Percentiles rank a stretch among this genome's conserved stretches.
phyloP scores from a whole-genome alignment of 2,113 vertebrate genomes.

The Tyrannus savana region DNA sequence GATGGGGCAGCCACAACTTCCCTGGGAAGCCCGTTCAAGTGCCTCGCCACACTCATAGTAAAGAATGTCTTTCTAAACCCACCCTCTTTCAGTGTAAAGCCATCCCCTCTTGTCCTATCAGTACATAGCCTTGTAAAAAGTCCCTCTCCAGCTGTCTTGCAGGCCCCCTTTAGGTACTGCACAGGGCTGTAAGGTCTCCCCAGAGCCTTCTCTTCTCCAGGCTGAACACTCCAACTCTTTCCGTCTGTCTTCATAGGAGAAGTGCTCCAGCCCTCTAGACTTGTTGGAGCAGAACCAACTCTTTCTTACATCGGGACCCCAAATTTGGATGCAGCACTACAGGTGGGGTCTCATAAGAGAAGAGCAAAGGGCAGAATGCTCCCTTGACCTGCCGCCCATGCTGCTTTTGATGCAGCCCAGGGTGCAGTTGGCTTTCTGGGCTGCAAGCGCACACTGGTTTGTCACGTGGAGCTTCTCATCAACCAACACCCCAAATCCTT shows the following conservation, averaged over 20 bases:
- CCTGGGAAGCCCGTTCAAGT: not conserved
- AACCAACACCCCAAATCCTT: not conserved
- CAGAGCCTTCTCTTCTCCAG: not conserved
- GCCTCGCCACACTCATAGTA: not conserved
- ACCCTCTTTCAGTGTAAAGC: not conserved
- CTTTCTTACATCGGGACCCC: not conserved
- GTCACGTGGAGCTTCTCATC: not conserved
- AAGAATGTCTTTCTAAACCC: not conserved
- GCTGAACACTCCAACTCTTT: not conserved
- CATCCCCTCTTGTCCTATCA: not conserved
- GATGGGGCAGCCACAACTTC: not conserved
- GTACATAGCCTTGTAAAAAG: not conserved
- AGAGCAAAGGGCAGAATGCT: not conserved
- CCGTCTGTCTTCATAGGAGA: not conserved
- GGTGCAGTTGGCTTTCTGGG: not conserved
- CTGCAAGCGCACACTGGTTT: fast-evolving
- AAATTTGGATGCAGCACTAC: not conserved
- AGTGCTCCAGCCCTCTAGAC: not conserved
- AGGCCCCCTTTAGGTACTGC: not conserved
- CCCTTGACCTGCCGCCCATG: not conserved
- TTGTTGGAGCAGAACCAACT: not conserved
- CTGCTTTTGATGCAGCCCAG: not conserved
- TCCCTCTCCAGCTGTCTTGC: not conserved
- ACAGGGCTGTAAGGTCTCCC: not conserved
- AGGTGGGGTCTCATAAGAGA: not conserved